phyloP scores from a whole-genome alignment of 2,888 invertebrate species.

The Drosophila fungiperda region DNA sequence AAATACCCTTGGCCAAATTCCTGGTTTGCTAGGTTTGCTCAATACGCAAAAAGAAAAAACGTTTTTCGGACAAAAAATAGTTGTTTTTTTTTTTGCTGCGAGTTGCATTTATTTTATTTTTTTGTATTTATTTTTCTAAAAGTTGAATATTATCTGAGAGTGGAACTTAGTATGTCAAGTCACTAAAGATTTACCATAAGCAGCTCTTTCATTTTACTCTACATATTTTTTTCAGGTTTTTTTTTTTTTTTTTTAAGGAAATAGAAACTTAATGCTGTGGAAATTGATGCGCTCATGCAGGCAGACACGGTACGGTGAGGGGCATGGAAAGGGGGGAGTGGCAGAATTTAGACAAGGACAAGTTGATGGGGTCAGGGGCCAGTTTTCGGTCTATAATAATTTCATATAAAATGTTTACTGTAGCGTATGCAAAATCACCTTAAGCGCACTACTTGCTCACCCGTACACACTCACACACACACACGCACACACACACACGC shows the following conservation, averaged over 20 bases:
- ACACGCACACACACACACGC: neutral
- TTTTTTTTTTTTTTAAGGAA: constrained; percentile 39
- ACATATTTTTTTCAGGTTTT: neutral
- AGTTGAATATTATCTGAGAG: neutral
- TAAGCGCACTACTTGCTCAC: constrained; percentile 4
- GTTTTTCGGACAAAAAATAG: neutral
- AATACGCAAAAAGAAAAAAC: too few relatives aligned
- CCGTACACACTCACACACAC: neutral
- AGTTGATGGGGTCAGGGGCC: constrained; percentile 5
- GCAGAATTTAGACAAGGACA: neutral
- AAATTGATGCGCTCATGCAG: constrained; percentile 33
- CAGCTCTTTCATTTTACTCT: neutral
- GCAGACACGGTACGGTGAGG: neutral
- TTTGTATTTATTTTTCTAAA: neutral
- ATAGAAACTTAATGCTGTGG: constrained; percentile 70
- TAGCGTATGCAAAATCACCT: constrained; percentile 34
- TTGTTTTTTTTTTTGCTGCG: neutral
- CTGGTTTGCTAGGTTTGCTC: neutral
- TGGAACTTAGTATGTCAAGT: neutral
- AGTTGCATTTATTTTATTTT: neutral
- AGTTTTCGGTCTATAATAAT: constrained; percentile 37
- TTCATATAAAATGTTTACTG: constrained; percentile 56
- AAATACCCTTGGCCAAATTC: neutral
- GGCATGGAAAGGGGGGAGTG: too few relatives aligned
- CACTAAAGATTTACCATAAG: neutral